Percentiles rank a stretch among this genome's conserved stretches.
These are phyloP conservation scores for Dyspetes luteomarginatus DNA, from an alignment of 2,888 invertebrate genomes.

Conservation along the genomic window DNA sequence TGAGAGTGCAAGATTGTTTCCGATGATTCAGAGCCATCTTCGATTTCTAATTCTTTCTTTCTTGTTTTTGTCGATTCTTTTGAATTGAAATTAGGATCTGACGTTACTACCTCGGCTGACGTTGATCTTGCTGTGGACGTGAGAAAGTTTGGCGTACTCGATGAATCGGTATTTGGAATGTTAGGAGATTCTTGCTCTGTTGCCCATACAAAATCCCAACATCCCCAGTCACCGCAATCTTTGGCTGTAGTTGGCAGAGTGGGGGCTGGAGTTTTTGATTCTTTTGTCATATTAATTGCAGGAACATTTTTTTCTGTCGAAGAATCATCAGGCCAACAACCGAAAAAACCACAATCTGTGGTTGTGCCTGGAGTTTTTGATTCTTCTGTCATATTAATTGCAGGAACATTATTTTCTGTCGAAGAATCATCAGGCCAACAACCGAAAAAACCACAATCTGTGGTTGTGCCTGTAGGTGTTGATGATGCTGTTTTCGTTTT, in stretches of 20 bases:
- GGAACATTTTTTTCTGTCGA: no score
- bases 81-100: constrained; percentile 10
- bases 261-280: not conserved
- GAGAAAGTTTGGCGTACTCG: not conserved
- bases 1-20: constrained; percentile 1
- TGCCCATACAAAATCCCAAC: not conserved
- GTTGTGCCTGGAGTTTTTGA: no score
- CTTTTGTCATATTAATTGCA: no score
- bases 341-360: not conserved
- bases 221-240: constrained; percentile 1
- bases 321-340: not conserved
- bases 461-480: not conserved
- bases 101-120: not conserved
- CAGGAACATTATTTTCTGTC: not conserved
- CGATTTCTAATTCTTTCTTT: not conserved
- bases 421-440: not conserved
- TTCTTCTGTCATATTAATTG: no score
- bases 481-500: not conserved
- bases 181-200: not conserved
- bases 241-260: not conserved
- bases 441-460: not conserved
- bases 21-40: not conserved
- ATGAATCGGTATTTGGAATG: not conserved
- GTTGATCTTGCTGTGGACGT: not conserved
- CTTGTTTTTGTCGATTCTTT: constrained; percentile 14